Base-by-base conservation (phyloP, 1,140 invertebrate genomes). In the Diorhabda sublineata region DNA sequence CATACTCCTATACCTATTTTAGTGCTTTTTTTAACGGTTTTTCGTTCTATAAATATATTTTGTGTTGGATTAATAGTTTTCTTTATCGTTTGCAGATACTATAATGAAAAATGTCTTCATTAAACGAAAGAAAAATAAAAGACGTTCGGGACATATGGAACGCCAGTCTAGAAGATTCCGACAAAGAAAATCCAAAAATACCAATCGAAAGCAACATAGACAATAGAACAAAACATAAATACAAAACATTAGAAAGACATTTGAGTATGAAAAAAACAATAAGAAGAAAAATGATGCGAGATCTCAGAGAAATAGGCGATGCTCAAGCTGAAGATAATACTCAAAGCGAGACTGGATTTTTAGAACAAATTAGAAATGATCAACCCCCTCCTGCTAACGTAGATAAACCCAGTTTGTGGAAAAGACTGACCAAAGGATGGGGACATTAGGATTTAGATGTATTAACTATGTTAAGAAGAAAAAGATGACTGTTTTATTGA, bases 201-300 rank as follows among this genome's bases (percentile, higher is more conserved):
- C 67, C 69, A 11, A 60, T 69, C 9, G 71, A 70, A 44, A 70
- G 69, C 59, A 70, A 75, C 69, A 59, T 60, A 44, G 72, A 80
- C 58, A 75, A 69, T 42, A 73, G 72, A 9, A 75, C 74, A 45
- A 80, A 80, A 68, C 78, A 81, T 69, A 81, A 81, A 72, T 81
- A 81, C 69, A 90, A 92, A 77, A 91, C 91, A 6, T 80, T 93
- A 57, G 92, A 93, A 76, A 83, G 91, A 69, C 91, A 93, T 79
- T 83, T 93, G 65, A 92, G 91, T 71, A 93, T 93, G 92, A 93
- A 93, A 82, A 93, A 93, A 79, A 93, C 91, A 4, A 92, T 93
- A 67, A 81, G 91, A 58, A 93, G 92, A 81, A 92, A 93, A 81
- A 92, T 93, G 74, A 93, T 92, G 90, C 84, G 92, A 4, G 91